Percentiles rank a stretch among this genome's conserved stretches.
Evolutionary conservation across 1,140 invertebrate genomes (phyloP).

Genomic region (Drosophila aff.): DNA sequence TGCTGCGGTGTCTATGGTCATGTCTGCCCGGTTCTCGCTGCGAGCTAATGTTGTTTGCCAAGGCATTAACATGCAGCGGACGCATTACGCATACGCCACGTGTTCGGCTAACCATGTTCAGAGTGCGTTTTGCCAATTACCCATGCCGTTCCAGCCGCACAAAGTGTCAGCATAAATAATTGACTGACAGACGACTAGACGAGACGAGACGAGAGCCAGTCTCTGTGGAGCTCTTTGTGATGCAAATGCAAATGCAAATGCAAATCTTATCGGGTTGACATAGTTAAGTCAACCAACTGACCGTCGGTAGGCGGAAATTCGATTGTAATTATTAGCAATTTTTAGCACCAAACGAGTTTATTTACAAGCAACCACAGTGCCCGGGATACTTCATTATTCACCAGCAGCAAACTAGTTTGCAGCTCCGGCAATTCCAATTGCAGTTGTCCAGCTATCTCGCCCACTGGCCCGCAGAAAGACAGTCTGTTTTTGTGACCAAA

Average conservation of each 20-base stretch:
- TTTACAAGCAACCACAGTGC: constrained; percentile 27
- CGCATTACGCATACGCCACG: constrained; percentile 73
- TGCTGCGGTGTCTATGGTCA: constrained; percentile 66
- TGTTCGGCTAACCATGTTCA: constrained; percentile 39
- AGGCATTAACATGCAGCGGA: constrained; percentile 68
- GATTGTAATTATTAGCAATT: constrained; percentile 65
- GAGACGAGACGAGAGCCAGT: constrained; percentile 40
- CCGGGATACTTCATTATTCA: constrained; percentile 26
- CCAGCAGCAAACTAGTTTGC: constrained; percentile 47
- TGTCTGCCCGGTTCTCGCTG: constrained; percentile 42
- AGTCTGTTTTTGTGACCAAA: constrained; percentile 29
- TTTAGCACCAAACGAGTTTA: constrained; percentile 69
- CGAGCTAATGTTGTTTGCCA: constrained; percentile 69
- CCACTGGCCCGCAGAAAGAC: constrained; percentile 38
- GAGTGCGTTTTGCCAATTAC: constrained; percentile 59
- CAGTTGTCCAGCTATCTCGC: constrained; percentile 32
- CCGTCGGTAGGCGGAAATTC: constrained; percentile 69
- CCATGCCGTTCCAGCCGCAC: constrained; percentile 57
- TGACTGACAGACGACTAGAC: constrained; percentile 60
- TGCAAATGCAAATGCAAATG: constrained; percentile 71
- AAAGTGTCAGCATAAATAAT: constrained; percentile 79
- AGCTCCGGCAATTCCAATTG: constrained; percentile 37
- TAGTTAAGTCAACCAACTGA: constrained; percentile 60
- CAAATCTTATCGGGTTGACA: constrained; percentile 73
- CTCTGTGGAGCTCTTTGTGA: constrained; percentile 51